Percentiles rank a stretch among this genome's conserved stretches.
These are phyloP conservation scores for Drosophila sproati DNA, from an alignment of 1,140 invertebrate genomes.

Conservation along the genomic window DNA sequence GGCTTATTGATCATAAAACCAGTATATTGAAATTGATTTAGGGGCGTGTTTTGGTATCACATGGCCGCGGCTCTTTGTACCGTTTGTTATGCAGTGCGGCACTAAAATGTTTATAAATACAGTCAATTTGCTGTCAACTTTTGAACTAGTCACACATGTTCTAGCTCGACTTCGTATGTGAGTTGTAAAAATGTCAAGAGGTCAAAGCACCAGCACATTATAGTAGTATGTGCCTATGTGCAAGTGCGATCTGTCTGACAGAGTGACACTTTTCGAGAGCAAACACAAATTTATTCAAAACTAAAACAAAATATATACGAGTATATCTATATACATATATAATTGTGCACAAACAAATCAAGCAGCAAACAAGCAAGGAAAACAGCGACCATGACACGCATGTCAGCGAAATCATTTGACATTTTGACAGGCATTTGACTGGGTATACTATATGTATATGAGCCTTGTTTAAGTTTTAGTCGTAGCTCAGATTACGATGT, in stretches of 20 bases:
- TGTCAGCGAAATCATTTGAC: slow-evolving; percentile 80
- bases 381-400: slow-evolving; percentile 47
- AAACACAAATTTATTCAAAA: slow-evolving; percentile 44
- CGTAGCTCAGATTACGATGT: slow-evolving; percentile 56
- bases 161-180: slow-evolving; percentile 47
- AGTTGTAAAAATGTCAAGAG: slow-evolving; percentile 65
- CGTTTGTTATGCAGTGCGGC: slow-evolving; percentile 52
- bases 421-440: slow-evolving; percentile 68
- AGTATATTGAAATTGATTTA: slow-evolving; percentile 7
- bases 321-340: not conserved
- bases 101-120: slow-evolving; percentile 80
- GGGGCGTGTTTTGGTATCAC: slow-evolving; percentile 1
- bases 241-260: slow-evolving; percentile 22
- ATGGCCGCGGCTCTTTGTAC: not conserved
- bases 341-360: slow-evolving; percentile 38
- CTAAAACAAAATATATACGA: slow-evolving; percentile 10
- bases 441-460: slow-evolving; percentile 8
- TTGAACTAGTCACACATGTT: slow-evolving; percentile 81
- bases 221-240: slow-evolving; percentile 16
- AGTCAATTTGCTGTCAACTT: slow-evolving; percentile 82
- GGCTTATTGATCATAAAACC: not conserved
- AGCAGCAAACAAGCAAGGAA: slow-evolving; percentile 34
- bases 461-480: slow-evolving; percentile 54
- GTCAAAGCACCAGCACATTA: slow-evolving; percentile 63
- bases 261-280: slow-evolving; percentile 58